Conservation (phyloP, 2,113 vertebrate species). For the Catharus fuscescens region DNA sequence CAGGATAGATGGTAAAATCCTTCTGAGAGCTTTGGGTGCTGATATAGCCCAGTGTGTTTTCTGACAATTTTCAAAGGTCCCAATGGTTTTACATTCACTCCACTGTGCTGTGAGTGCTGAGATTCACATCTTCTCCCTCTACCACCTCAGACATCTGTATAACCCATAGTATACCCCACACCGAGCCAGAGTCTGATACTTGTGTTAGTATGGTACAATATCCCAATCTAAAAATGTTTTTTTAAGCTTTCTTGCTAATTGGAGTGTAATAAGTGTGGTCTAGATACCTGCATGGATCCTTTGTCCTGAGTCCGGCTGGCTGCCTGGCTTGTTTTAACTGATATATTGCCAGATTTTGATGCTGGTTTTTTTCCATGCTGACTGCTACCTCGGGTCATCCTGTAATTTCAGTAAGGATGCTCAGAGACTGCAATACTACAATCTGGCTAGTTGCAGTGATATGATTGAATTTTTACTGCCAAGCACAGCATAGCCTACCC, state of each 20-base stretch:
- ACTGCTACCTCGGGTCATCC: background rate
- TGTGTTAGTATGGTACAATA: background rate
- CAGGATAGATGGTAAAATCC: background rate
- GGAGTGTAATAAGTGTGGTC: background rate
- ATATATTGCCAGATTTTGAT: background rate
- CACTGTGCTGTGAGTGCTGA: background rate
- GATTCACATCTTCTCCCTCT: background rate
- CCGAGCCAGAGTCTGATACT: background rate
- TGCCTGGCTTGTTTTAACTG: background rate
- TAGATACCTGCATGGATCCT: background rate
- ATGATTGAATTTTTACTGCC: background rate
- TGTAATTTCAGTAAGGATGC: background rate
- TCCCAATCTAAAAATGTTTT: background rate
- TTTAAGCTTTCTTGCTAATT: background rate
- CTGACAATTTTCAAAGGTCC: background rate
- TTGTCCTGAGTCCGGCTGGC: background rate
- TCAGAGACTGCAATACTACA: background rate
- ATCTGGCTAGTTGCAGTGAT: background rate
- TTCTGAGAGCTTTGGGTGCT: background rate
- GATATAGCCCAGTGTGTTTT: background rate
- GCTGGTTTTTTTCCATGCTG: background rate
- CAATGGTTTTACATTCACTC: background rate
- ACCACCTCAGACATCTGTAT: rapidly evolving
- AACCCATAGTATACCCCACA: background rate
- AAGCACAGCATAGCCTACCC: background rate